Conservation (phyloP, 2,888 invertebrate genomes). For the Eupithecia dodoneata region DNA sequence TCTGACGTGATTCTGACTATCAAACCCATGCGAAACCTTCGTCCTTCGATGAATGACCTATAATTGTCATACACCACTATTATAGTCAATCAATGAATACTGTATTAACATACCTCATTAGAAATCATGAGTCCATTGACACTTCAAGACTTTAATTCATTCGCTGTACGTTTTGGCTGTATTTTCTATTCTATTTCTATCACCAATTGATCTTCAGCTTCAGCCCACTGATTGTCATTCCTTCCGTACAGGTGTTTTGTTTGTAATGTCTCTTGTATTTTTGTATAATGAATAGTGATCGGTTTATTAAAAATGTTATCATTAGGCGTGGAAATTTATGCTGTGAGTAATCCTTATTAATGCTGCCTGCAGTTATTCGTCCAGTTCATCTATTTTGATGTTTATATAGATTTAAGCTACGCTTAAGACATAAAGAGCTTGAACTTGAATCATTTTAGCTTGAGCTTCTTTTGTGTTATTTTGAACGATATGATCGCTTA, state of each 20-base stretch:
- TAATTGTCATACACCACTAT: background rate
- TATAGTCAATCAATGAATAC: constrained; percentile 15
- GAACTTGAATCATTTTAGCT: background rate
- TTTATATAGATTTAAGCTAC: background rate
- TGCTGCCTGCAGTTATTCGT: background rate
- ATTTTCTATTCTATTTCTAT: constrained; percentile 37
- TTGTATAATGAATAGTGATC: constrained; percentile 21
- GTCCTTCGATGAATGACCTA: background rate
- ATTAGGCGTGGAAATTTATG: constrained; percentile 5
- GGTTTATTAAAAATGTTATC: background rate
- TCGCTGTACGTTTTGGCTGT: constrained; percentile 36
- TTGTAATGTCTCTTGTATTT: constrained; percentile 12
- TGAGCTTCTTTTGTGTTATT: background rate
- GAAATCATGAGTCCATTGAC: constrained; percentile 27
- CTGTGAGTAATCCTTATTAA: background rate
- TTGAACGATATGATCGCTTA: background rate
- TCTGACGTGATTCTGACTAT: background rate
- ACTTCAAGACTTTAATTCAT: constrained; percentile 25
- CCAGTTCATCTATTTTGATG: background rate
- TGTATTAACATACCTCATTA: constrained; percentile 14
- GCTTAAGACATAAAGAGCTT: background rate
- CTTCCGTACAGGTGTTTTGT: constrained; percentile 29
- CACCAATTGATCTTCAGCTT: constrained; percentile 25
- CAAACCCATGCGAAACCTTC: background rate
- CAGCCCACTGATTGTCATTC: constrained; percentile 22